Percentiles rank a stretch among this genome's conserved stretches.
These are phyloP conservation scores for Bombylius major DNA, from an alignment of 2,888 invertebrate genomes.

Conservation along the genomic window DNA sequence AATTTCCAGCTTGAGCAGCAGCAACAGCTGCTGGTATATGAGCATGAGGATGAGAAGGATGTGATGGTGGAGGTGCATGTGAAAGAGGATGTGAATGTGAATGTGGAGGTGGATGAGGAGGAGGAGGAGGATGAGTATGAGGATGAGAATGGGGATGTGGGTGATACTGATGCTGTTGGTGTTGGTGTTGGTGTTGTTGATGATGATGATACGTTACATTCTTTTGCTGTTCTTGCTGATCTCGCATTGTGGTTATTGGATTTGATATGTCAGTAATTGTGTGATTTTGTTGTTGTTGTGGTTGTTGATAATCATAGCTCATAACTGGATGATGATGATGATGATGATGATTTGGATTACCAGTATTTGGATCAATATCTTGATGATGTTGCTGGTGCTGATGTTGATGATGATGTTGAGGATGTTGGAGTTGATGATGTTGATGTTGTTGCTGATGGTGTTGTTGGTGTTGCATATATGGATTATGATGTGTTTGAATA, in stretches of 20 bases:
- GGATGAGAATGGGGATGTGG: slow-evolving; percentile 22
- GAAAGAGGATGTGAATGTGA: slow-evolving; percentile 5
- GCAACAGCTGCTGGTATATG: not conserved
- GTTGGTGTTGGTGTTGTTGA: not conserved
- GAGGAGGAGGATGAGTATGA: slow-evolving; percentile 32
- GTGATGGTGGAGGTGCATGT: not conserved
- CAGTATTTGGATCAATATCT: slow-evolving; percentile 11
- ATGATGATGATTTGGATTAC: slow-evolving; percentile 8
- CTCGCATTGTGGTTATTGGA: slow-evolving; percentile 8
- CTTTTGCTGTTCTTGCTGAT: slow-evolving; percentile 5
- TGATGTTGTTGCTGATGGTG: slow-evolving; percentile 25
- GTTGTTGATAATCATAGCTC: slow-evolving; percentile 13
- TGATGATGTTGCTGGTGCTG: slow-evolving; percentile 9
- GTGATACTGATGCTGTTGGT: slow-evolving; percentile 15
- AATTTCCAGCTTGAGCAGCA: not conserved
- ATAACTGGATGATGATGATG: slow-evolving; percentile 3
- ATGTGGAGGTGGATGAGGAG: slow-evolving; percentile 27
- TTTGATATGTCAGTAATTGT: slow-evolving; percentile 17
- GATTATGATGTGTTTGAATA: slow-evolving; percentile 1
- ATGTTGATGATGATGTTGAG: slow-evolving; percentile 21
- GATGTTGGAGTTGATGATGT: slow-evolving; percentile 26
- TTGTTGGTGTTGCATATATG: slow-evolving; percentile 8
- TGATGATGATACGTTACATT: slow-evolving; percentile 16
- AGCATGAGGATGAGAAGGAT: not conserved
- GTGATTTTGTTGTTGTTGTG: slow-evolving; percentile 14